Conservation (phyloP, 2,888 invertebrate species). For the Drosophila emarginata region DNA sequence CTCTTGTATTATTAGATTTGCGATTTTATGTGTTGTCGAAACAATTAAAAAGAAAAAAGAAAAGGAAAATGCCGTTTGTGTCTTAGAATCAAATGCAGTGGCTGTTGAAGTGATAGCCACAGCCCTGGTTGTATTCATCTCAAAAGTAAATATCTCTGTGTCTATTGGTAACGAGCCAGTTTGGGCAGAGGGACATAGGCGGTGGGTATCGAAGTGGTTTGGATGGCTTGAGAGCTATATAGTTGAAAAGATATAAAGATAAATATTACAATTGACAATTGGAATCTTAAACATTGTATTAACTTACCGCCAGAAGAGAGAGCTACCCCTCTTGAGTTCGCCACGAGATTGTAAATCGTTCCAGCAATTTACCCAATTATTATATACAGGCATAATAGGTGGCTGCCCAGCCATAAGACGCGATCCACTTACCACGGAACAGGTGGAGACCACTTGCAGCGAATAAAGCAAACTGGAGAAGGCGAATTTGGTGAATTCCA, state of each 20-base stretch:
- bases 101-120: conserved; percentile 32
- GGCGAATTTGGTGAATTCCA: conserved; percentile 86
- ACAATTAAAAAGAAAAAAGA: conserved; percentile 31
- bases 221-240: conserved; percentile 43
- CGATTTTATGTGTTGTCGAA: conserved; percentile 31
- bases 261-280: not conserved
- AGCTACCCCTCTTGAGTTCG: conserved; percentile 93
- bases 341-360: conserved; percentile 88
- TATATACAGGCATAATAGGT: conserved; percentile 92
- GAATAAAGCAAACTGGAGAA: conserved; percentile 95
- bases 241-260: not conserved
- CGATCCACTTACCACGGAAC: conserved; percentile 93
- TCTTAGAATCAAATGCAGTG: conserved; percentile 56
- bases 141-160: not conserved
- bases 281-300: not conserved
- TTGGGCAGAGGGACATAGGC: conserved; percentile 71
- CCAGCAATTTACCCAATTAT: conserved; percentile 92
- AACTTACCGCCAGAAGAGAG: conserved; percentile 84
- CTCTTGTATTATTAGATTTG: conserved; percentile 30
- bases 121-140: conserved; percentile 28
- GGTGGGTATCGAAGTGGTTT: conserved; percentile 27
- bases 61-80: conserved; percentile 56
- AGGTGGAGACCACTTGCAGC: conserved; percentile 93
- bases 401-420: conserved; percentile 91
- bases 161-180: conserved; percentile 68